A percentile compares a stretch with the other conserved stretches of the same genome.
Conservation (phyloP, 2,888 invertebrate species). For the Agrypnus murinus region DNA sequence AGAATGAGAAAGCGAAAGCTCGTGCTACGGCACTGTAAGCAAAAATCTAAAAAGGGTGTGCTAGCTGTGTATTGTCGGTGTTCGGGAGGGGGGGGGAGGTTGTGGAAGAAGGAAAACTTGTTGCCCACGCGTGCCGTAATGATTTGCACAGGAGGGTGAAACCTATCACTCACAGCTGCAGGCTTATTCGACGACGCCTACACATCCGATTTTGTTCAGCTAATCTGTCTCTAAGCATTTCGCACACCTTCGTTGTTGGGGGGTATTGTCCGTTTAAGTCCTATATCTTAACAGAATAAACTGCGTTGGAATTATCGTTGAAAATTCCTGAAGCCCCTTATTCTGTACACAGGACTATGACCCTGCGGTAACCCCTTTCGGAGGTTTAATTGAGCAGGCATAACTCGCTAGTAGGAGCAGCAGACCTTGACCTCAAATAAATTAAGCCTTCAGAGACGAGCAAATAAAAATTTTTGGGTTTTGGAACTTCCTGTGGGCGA, state of each 20-base stretch:
- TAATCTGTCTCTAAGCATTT: conserved; percentile 28
- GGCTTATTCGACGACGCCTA: conserved; percentile 31
- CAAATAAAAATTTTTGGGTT: conserved; percentile 4
- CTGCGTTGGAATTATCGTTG: neutral
- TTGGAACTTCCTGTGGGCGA: neutral
- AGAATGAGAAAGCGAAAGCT: too few relatives aligned
- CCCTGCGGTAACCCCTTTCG: conserved; percentile 5
- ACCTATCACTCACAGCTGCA: conserved; percentile 19
- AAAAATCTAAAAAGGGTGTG: neutral
- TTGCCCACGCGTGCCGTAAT: conserved; percentile 23
- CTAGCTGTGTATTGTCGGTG: neutral
- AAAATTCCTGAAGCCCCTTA: neutral
- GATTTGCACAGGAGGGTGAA: conserved; percentile 31
- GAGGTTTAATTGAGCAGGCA: conserved; percentile 11
- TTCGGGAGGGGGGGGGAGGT: too few relatives aligned
- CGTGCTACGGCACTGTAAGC: neutral
- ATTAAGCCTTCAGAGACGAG: neutral
- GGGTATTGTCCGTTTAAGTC: conserved; percentile 22
- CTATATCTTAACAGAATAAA: conserved; percentile 7
- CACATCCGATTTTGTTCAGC: conserved; percentile 21
- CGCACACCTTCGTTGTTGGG: conserved; percentile 30
- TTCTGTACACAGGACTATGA: neutral
- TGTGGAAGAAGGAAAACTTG: neutral
- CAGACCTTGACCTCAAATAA: conserved; percentile 14
- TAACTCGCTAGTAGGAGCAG: conserved; percentile 14